Evolutionary conservation across 2,797 vertebrate genomes (phyloP), one percentile per base, ranked within the genome.

Genomic region (Paramormyrops hopkinsi): DNA sequence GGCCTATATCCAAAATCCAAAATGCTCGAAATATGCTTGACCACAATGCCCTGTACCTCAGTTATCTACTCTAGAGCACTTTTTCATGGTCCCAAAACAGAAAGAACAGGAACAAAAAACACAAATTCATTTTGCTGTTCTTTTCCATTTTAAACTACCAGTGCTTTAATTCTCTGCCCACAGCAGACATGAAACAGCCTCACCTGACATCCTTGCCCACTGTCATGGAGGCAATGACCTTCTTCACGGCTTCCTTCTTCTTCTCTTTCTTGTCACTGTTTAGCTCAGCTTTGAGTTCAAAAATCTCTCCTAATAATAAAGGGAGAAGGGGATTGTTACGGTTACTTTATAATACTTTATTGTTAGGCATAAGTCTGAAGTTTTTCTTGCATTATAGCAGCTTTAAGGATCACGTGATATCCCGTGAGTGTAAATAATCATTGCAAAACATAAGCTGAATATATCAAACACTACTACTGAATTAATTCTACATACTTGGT

Each of bases 211-310:
- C 98, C 91, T 99, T 99, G 90, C 98, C 98, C 0, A 99, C 98
- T 0, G 98, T 99, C 98, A 99, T 99, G 9, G 98, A 99, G 0
- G 98, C 98, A 0, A 99, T 99, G 93, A 99, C 98, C 94, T 99
- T 99, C 95, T 99, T 99, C 92, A 99, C 98, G 0, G 98, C 98
- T 92, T 99, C 98, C 92, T 99, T 99, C 94, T 99, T 99, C 96
- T 99, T 99, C 94, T 99, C 98, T 91, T 99, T 99, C 95, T 99
- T 99, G 94, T 99, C 98, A 0, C 98, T 99, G 95, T 99, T 99
- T 54, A 99, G 96, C 92, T 99, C 98, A 0, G 98, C 98, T 93
- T 99, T 99, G 92, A 99, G 96, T 94, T 99, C 98, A 92, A 99
- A 99, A 91, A 99, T 99, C 95, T 99, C 98, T 88, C 98, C 98